These are phyloP conservation scores for Napeogenes sylphis DNA, from an alignment of 2,888 invertebrate genomes.

Conservation along the genomic window DNA sequence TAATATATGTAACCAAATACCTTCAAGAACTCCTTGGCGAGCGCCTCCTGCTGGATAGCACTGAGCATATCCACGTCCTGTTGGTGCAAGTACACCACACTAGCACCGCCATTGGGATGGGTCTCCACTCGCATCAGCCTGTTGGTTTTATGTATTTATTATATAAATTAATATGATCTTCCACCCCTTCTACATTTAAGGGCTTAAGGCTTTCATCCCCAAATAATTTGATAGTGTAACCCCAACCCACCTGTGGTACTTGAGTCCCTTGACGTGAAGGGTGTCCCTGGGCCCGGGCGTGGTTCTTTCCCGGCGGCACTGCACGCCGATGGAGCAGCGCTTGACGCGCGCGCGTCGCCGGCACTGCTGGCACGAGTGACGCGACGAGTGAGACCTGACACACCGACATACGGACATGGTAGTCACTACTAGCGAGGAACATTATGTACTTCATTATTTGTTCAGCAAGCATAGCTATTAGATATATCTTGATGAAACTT, in stretches of 20 bases:
- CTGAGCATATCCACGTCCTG: constrained; percentile 89
- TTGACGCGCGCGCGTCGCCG: constrained; percentile 83
- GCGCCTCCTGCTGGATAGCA: constrained; percentile 83
- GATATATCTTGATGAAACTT: too few species aligned
- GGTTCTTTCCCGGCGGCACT: constrained; percentile 78
- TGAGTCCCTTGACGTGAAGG: constrained; percentile 62
- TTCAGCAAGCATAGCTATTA: too few species aligned
- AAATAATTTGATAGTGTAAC: neutral
- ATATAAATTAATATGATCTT: too few species aligned
- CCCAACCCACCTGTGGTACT: constrained; percentile 61
- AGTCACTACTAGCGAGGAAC: too few species aligned
- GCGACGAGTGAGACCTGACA: constrained; percentile 48
- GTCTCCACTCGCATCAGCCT: constrained; percentile 92
- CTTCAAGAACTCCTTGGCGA: constrained; percentile 93
- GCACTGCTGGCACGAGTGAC: constrained; percentile 79
- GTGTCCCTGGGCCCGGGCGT: constrained; percentile 58
- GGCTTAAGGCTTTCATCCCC: too few species aligned
- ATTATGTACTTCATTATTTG: too few species aligned
- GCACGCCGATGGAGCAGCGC: constrained; percentile 84
- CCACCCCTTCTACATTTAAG: too few species aligned
- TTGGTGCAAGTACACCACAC: constrained; percentile 93
- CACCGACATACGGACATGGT: neutral
- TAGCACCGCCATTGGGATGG: constrained; percentile 96
- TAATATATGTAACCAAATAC: constrained; percentile 49
- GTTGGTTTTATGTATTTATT: constrained; percentile 23